Percentiles rank a stretch among this genome's conserved stretches.
These are phyloP conservation scores for Drosophila pegasa DNA, from an alignment of 2,888 invertebrate genomes.

Conservation along the genomic window DNA sequence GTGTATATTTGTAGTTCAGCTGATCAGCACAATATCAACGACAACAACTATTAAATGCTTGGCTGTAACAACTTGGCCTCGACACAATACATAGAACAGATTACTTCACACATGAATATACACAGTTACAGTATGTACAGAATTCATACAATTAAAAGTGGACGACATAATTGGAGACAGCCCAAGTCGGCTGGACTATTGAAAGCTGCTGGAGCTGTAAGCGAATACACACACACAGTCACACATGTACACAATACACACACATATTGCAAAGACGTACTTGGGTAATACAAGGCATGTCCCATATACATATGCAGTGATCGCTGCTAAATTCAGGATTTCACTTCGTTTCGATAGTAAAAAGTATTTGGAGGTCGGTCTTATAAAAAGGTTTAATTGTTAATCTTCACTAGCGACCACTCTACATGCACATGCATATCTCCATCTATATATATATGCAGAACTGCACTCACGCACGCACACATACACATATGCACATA, in stretches of 20 bases:
- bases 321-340: not conserved
- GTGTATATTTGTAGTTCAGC: not conserved
- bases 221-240: slow-evolving; percentile 15
- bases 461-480: slow-evolving; percentile 22
- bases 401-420: not conserved
- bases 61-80: slow-evolving; percentile 27
- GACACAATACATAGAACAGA: slow-evolving; percentile 19
- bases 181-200: slow-evolving; percentile 25
- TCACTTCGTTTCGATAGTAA: not conserved
- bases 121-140: slow-evolving; percentile 56
- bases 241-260: not conserved
- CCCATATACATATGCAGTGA: not conserved
- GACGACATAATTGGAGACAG: slow-evolving; percentile 55
- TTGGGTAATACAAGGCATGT: not conserved
- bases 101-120: slow-evolving; percentile 37
- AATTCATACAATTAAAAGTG: slow-evolving; percentile 38
- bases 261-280: slow-evolving; percentile 21
- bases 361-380: not conserved
- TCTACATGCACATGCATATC: not conserved
- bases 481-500: not conserved
- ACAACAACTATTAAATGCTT: slow-evolving; percentile 23
- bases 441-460: slow-evolving; percentile 1
- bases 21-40: slow-evolving; percentile 2
- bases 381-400: not conserved
- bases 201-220: slow-evolving; percentile 12